phyloP scores from a whole-genome alignment of 92 coral and sea anemone genomes.

The Pocillopora meandrina region DNA sequence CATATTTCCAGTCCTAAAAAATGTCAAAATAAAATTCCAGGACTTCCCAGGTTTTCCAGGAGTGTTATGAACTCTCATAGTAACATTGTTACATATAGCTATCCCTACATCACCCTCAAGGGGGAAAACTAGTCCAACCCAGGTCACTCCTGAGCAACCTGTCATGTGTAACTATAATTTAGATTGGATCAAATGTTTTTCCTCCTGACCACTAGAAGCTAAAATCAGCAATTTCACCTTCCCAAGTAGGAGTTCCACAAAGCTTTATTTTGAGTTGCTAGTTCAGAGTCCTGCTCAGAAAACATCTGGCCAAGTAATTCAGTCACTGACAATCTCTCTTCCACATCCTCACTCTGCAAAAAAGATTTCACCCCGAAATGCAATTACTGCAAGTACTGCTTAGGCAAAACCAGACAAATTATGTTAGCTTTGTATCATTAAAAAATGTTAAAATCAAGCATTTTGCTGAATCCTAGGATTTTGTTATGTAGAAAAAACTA shows the following conservation, averaged over 20 bases:
- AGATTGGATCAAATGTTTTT: not conserved
- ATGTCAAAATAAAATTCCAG: too few species aligned
- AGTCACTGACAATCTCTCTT: slow-evolving; percentile 77
- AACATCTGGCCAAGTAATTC: slow-evolving; percentile 86
- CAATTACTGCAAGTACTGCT: too few species aligned
- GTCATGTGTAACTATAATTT: not conserved
- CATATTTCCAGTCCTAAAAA: too few species aligned
- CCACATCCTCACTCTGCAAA: slow-evolving; percentile 79
- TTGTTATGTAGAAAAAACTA: too few species aligned
- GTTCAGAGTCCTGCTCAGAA: slow-evolving; percentile 84
- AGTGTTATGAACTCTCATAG: too few species aligned
- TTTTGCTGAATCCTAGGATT: too few species aligned
- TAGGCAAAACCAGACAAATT: too few species aligned
- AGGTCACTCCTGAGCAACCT: not conserved
- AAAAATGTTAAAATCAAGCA: too few species aligned
- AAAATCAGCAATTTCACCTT: slow-evolving; percentile 54
- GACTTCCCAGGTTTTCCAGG: too few species aligned
- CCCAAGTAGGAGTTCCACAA: slow-evolving; percentile 91
- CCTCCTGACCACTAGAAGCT: not conserved
- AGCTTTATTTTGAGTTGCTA: slow-evolving; percentile 83
- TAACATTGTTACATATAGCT: too few species aligned
- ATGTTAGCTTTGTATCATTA: too few species aligned
- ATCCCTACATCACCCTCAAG: not conserved
- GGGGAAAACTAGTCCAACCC: not conserved
- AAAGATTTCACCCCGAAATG: not conserved